phyloP scores from a whole-genome alignment of 2,113 vertebrate genomes.

The Acrocephalus kingi region DNA sequence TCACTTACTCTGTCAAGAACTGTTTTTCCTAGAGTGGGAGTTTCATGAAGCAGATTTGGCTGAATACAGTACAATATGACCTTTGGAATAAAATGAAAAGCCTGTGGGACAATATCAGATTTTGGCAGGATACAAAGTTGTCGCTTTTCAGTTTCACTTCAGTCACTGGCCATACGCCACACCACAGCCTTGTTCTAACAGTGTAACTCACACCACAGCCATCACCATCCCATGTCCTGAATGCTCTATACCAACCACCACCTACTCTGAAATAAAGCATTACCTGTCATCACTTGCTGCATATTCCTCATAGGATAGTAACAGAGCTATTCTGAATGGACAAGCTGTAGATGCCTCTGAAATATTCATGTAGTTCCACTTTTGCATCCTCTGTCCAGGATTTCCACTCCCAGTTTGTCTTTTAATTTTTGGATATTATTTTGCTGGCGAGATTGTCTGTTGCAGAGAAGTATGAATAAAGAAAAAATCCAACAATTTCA shows the following conservation, averaged over 20 bases:
- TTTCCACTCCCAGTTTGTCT: not conserved
- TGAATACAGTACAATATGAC: not conserved
- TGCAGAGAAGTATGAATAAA: not conserved
- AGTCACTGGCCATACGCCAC: not conserved
- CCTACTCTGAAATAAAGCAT: slow-evolving; percentile 1
- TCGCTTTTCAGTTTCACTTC: slow-evolving; percentile 31
- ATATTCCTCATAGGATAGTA: not conserved
- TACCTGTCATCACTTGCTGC: not conserved
- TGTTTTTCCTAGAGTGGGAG: slow-evolving; percentile 20
- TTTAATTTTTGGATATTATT: not conserved
- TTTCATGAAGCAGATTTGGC: slow-evolving; percentile 36
- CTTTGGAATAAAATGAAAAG: slow-evolving; percentile 49
- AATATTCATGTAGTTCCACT: not conserved
- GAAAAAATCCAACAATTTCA: not conserved
- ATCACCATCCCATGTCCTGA: not conserved
- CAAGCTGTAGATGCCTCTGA: not conserved
- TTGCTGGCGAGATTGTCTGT: not conserved
- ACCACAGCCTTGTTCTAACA: slow-evolving; percentile 34
- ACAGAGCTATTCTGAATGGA: not conserved
- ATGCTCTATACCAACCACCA: not conserved
- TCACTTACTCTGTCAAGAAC: slow-evolving; percentile 31
- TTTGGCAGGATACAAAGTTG: slow-evolving; percentile 38
- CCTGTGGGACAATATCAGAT: slow-evolving; percentile 22
- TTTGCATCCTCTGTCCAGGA: not conserved
- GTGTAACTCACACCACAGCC: slow-evolving; percentile 7